phyloP scores from a whole-genome alignment of 1,140 invertebrate genomes.

The Antheraea pernyi region DNA sequence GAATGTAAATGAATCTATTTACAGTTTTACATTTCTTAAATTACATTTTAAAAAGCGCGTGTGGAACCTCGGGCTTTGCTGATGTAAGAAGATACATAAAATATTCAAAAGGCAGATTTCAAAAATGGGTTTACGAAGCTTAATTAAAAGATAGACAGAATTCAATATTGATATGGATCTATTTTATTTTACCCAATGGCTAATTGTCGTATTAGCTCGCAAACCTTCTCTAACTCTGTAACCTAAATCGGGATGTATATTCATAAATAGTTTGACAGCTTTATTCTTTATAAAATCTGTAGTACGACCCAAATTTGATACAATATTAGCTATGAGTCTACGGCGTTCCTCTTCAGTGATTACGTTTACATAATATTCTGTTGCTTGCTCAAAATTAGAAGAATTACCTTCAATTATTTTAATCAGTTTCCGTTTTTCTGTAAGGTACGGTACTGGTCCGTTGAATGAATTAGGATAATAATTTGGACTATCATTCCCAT shows the following conservation, averaged over 20 bases:
- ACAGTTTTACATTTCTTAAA: too few relatives aligned
- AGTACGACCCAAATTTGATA: slow-evolving; percentile 84
- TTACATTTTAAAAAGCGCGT: too few relatives aligned
- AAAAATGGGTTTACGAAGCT: too few relatives aligned
- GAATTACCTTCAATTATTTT: slow-evolving; percentile 78
- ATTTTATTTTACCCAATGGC: too few relatives aligned
- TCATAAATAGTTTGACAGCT: neutral
- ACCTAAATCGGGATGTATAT: slow-evolving; percentile 2
- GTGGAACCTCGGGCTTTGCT: too few relatives aligned
- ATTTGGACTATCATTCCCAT: slow-evolving; percentile 89
- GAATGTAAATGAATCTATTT: too few relatives aligned
- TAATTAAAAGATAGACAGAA: too few relatives aligned
- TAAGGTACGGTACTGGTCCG: slow-evolving; percentile 82
- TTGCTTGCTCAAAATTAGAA: slow-evolving; percentile 91
- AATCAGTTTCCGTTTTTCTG: slow-evolving; percentile 60
- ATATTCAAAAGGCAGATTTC: too few relatives aligned
- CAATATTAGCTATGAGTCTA: slow-evolving; percentile 89
- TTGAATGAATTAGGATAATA: slow-evolving; percentile 96
- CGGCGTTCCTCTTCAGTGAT: slow-evolving; percentile 84
- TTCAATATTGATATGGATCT: too few relatives aligned
- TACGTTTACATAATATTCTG: slow-evolving; percentile 85
- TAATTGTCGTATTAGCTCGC: neutral
- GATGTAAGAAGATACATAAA: too few relatives aligned
- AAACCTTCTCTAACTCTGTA: neutral
- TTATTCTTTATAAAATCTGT: neutral